A percentile compares a stretch with the other conserved stretches of the same genome.
phyloP scores from a whole-genome alignment of 2,888 invertebrate genomes.

The Amiota communis region DNA sequence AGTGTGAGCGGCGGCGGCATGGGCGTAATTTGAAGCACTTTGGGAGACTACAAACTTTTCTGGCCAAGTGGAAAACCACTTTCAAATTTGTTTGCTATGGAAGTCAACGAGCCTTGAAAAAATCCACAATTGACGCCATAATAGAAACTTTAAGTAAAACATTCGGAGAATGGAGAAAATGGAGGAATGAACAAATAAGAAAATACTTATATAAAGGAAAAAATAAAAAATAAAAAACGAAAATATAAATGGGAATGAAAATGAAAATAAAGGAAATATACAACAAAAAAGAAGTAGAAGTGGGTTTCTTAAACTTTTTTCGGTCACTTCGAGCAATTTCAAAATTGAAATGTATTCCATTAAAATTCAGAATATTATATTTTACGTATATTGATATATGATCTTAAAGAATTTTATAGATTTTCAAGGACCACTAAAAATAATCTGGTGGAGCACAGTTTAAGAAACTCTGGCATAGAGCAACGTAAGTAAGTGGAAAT shows the following conservation, averaged over 20 bases:
- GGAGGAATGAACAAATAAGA: not conserved
- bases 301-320: too few species aligned
- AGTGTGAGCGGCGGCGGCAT: too few species aligned
- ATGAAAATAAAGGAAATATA: not conserved
- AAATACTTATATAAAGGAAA: not conserved
- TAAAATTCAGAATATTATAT: too few species aligned
- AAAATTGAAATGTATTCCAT: too few species aligned
- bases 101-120: constrained; percentile 12
- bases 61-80: constrained; percentile 19
- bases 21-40: not conserved
- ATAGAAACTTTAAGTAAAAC: not conserved
- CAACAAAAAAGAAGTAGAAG: too few species aligned
- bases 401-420: too few species aligned
- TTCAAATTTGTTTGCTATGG: constrained; percentile 23
- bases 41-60: not conserved
- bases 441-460: too few species aligned
- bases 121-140: constrained; percentile 12
- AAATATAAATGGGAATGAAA: not conserved
- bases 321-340: too few species aligned
- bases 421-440: too few species aligned
- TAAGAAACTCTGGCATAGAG: too few species aligned
- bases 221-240: not conserved
- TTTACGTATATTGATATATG: too few species aligned
- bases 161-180: not conserved
- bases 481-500: too few species aligned